Conservation (phyloP, 2,113 vertebrate genomes). For the Burhinus oedicnemus region DNA sequence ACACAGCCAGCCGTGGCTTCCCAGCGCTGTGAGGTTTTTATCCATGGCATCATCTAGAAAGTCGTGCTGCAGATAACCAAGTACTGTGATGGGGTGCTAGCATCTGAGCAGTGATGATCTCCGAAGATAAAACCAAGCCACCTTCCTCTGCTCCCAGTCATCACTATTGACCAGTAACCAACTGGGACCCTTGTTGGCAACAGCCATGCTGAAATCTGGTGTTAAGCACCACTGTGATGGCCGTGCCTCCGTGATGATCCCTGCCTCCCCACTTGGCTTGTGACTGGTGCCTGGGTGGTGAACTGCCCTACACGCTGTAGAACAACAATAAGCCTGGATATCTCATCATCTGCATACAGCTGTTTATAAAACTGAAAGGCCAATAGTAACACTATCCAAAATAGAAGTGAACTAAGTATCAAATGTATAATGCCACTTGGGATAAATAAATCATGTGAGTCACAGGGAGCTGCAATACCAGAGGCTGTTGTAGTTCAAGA, state of each 20-base stretch:
- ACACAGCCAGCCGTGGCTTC: not conserved
- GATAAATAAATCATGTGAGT: not conserved
- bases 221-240: rapidly evolving
- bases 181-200: not conserved
- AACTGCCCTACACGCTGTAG: not conserved
- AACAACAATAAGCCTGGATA: not conserved
- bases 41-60: not conserved
- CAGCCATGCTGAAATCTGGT: rapidly evolving
- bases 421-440: not conserved
- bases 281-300: not conserved
- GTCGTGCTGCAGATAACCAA: not conserved
- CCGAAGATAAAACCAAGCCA: not conserved
- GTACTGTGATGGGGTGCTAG: no score
- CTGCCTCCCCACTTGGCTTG: not conserved
- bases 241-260: not conserved
- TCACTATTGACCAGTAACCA: not conserved
- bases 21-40: not conserved
- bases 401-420: not conserved
- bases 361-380: not conserved
- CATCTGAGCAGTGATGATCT: not conserved
- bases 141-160: not conserved
- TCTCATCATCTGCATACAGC: not conserved
- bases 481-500: not conserved
- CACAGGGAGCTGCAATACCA: not conserved
- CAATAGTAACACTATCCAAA: not conserved